phyloP scores from a whole-genome alignment of 1,140 invertebrate genomes.

The Papilio xuthus region DNA sequence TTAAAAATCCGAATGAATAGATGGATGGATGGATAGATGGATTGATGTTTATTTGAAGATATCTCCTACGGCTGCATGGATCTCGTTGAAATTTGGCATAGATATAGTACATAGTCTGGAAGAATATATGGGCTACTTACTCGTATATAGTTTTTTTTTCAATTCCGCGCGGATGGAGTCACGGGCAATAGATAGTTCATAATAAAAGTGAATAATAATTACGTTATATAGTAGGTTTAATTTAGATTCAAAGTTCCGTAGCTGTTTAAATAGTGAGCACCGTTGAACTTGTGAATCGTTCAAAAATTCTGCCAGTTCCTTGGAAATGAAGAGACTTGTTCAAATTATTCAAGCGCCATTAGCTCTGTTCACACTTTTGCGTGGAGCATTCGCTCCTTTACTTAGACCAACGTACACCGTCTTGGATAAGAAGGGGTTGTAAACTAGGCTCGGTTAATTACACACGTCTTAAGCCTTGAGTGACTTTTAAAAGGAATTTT shows the following conservation, averaged over 20 bases:
- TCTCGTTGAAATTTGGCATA: too few species aligned
- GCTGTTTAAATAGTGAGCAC: slow-evolving; percentile 3
- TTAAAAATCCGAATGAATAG: too few species aligned
- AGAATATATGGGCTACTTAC: too few species aligned
- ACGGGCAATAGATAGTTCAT: too few species aligned
- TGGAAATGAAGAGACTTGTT: slow-evolving; percentile 54
- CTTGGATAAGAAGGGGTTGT: slow-evolving; percentile 45
- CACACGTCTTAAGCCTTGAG: slow-evolving; percentile 8
- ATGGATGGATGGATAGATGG: too few species aligned
- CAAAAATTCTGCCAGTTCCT: slow-evolving; percentile 51
- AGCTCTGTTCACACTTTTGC: slow-evolving; percentile 58
- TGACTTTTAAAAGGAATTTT: background rate
- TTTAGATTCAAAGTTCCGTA: slow-evolving; percentile 27
- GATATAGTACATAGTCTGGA: too few species aligned
- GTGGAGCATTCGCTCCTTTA: slow-evolving; percentile 38
- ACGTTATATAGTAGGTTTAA: slow-evolving; percentile 41
- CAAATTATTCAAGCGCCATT: slow-evolving; percentile 62
- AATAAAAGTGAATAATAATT: slow-evolving; percentile 43
- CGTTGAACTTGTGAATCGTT: slow-evolving; percentile 46
- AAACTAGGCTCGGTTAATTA: slow-evolving; percentile 17
- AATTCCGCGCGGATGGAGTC: too few species aligned
- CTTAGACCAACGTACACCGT: slow-evolving; percentile 49
- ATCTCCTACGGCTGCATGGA: too few species aligned
- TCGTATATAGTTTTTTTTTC: too few species aligned
- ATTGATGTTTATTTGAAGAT: too few species aligned